Evolutionary conservation across 2,113 vertebrate species (phyloP).

Genomic region (Climacteris rufus): DNA sequence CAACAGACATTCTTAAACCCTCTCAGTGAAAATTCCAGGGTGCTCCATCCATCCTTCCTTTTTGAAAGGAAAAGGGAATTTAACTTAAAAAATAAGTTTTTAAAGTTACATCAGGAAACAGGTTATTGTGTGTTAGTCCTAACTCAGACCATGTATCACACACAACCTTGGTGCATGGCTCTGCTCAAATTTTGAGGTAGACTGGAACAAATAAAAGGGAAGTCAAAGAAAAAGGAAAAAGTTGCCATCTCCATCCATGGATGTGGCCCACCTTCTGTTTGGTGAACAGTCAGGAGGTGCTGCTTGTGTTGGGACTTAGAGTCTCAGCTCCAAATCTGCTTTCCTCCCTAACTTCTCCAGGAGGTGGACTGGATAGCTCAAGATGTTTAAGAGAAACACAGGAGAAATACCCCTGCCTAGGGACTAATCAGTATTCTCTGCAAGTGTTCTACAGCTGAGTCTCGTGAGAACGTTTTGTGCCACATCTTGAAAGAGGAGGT

Average conservation of each 20-base stretch:
- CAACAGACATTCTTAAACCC: neutral
- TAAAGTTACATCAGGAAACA: neutral
- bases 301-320: neutral
- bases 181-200: neutral
- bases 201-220: neutral
- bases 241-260: neutral
- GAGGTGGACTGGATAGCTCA: neutral
- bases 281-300: constrained; percentile 6
- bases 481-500: neutral
- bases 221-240: neutral
- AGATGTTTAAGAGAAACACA: neutral
- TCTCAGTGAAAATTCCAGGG: neutral
- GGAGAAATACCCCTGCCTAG: neutral
- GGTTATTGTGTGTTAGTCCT: neutral
- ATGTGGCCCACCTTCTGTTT: constrained; percentile 31
- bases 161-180: neutral
- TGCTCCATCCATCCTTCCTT: neutral
- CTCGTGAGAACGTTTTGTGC: neutral
- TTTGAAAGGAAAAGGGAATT: neutral
- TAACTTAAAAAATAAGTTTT: neutral
- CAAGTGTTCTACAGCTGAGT: neutral
- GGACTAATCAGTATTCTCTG: neutral
- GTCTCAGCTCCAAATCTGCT: neutral
- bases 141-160: neutral
- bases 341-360: neutral